Percentiles rank a stretch among this genome's conserved stretches.
Conservation (phyloP, 2,888 invertebrate genomes). For the Caenorhabditis sp. region DNA sequence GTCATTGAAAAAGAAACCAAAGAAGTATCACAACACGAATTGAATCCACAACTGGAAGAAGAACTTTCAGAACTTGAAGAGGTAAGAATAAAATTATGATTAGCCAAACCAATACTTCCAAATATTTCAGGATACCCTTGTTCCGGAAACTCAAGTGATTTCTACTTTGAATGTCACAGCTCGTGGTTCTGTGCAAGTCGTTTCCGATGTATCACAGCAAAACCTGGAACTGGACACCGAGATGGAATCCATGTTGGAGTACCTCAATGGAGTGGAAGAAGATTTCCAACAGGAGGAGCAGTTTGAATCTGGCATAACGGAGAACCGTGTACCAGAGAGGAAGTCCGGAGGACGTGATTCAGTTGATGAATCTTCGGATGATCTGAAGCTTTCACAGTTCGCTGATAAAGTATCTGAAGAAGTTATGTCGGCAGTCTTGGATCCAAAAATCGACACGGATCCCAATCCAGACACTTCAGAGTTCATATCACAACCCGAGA, state of each 20-base stretch:
- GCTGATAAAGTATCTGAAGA: conserved; percentile 31
- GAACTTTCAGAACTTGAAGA: conserved; percentile 8
- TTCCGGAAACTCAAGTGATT: conserved; percentile 51
- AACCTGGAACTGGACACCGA: conserved; percentile 41
- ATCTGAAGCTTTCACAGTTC: conserved; percentile 10
- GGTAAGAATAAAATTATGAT: not conserved
- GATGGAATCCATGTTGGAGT: conserved; percentile 52
- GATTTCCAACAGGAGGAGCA: no score
- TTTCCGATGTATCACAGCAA: not conserved
- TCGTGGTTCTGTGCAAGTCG: not conserved
- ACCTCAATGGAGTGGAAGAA: conserved; percentile 46
- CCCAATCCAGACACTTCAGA: not conserved
- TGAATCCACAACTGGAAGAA: conserved; percentile 5
- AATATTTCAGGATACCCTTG: conserved; percentile 38
- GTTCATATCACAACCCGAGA: conserved; percentile 24
- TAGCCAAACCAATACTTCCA: no score
- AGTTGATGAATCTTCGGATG: conserved; percentile 1
- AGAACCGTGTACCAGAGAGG: no score
- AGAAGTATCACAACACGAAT: conserved; percentile 36
- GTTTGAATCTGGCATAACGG: not conserved
- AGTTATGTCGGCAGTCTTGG: conserved; percentile 21
- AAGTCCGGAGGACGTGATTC: conserved; percentile 26
- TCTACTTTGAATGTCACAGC: conserved; percentile 23
- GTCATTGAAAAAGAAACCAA: conserved; percentile 8
- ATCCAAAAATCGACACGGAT: not conserved